phyloP scores from a whole-genome alignment of 2,888 invertebrate genomes.

The Hermaeophaga mercurialis region DNA sequence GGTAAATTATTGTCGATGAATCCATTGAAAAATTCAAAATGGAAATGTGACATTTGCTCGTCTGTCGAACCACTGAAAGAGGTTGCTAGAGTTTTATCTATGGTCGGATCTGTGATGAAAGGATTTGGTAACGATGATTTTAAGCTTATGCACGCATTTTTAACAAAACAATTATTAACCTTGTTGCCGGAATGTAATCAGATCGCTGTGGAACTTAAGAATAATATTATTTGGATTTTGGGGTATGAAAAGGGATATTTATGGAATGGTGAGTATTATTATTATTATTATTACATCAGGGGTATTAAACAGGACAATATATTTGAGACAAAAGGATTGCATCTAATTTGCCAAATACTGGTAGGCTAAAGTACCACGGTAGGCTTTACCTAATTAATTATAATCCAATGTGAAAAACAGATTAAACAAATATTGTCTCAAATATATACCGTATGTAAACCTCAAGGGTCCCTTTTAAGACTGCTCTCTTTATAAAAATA shows the following conservation, averaged over 20 bases:
- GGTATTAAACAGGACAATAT: too few species aligned
- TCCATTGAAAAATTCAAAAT: conserved; percentile 60
- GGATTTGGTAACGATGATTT: conserved; percentile 61
- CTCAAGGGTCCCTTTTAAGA: too few species aligned
- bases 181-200: conserved; percentile 67
- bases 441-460: too few species aligned
- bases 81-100: conserved; percentile 60
- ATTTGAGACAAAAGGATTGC: too few species aligned
- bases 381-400: too few species aligned
- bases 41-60: conserved; percentile 66
- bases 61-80: conserved; percentile 55
- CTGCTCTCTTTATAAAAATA: too few species aligned
- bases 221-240: conserved; percentile 65
- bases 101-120: conserved; percentile 63
- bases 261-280: conserved; percentile 65
- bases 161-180: conserved; percentile 60
- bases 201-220: conserved; percentile 67
- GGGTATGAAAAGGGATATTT: conserved; percentile 63
- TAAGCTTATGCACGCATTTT: conserved; percentile 63
- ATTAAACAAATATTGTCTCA: too few species aligned
- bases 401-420: too few species aligned
- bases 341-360: too few species aligned
- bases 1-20: conserved; percentile 65
- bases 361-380: too few species aligned
- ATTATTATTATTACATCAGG: too few species aligned